Base-by-base conservation (phyloP, 2,797 vertebrate genomes). In the Poeciliopsis gracilis region DNA sequence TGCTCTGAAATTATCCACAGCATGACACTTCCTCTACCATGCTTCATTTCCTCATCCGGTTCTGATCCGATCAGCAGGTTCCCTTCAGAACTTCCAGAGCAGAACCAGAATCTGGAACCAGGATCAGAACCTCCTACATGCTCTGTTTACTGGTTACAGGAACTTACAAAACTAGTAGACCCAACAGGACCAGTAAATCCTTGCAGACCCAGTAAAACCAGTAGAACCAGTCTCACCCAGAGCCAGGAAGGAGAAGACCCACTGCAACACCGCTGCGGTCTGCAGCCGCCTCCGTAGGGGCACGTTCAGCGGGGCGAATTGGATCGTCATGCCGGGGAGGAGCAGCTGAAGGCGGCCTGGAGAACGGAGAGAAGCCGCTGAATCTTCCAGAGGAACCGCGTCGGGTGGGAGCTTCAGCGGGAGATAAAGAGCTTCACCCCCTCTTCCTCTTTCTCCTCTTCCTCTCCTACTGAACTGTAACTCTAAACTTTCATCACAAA, bases 211-310 rank as follows among this genome's bases (percentile, higher is more conserved):
- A 57, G 23, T 25, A n/a, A 3, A 4, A 23, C 7, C 49, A 53
- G 53, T 25, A 6, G 0, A 15, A 0, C 23, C 46, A 47, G 46
- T 47, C 28, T 83, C 81, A 96, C 95, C 95, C 25, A 96, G 53
- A 0, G 76, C 93, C 77, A 96, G 89, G 88, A 96, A 96, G 73
- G 93, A 95, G 91, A 96, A 96, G 69, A 95, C 8, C 95, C 95
- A 96, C 87, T 96, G 95, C 75, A 96, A 85, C 4, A 95, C 93
- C 0, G 95, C 94, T 0, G 92, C 90, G 4, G 95, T 96, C 90
- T 94, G 91, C 41, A 93, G 80, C 28, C 93, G 86, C 83, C 93
- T 87, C 80, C 75, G 66, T 84, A 92, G 84, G 20, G 95, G 95
- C 47, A 96, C 77, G 70, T 93, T 94, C 77, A 96, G 88, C 79